phyloP scores from a whole-genome alignment of 1,140 invertebrate genomes.

The Ctenoplectra terminalis region DNA sequence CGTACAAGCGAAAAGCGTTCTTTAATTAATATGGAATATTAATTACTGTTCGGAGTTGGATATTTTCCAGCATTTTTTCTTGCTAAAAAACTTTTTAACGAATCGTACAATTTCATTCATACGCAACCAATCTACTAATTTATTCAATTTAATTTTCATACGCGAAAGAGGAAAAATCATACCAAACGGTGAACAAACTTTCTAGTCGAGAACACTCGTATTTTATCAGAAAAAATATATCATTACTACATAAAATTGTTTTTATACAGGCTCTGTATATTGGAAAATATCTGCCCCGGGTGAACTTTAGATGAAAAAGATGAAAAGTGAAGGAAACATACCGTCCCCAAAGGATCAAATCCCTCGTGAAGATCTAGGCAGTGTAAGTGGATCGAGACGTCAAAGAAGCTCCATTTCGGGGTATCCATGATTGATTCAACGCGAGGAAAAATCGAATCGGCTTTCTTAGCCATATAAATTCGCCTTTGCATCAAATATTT shows the following conservation, averaged over 20 bases:
- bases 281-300: too few species aligned
- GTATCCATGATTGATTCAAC: not conserved
- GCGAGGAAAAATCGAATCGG: not conserved
- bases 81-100: not conserved
- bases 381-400: not conserved
- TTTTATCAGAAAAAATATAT: too few species aligned
- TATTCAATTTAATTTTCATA: too few species aligned
- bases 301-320: too few species aligned
- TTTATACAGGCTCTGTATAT: too few species aligned
- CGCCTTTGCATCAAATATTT: not conserved
- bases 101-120: not conserved
- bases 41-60: not conserved
- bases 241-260: too few species aligned
- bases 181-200: too few species aligned
- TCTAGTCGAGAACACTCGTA: too few species aligned
- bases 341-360: not conserved
- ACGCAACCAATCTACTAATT: too few species aligned
- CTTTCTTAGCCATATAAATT: too few species aligned
- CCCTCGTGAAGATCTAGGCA: not conserved
- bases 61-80: not conserved
- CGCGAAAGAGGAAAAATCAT: too few species aligned
- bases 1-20: too few species aligned
- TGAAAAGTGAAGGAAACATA: not conserved
- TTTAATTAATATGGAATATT: not conserved
- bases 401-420: not conserved